Evolutionary conservation across 2,113 vertebrate species (phyloP), one percentile per base, ranked within the genome.

Genomic region (Pycnonotus jocosus): DNA sequence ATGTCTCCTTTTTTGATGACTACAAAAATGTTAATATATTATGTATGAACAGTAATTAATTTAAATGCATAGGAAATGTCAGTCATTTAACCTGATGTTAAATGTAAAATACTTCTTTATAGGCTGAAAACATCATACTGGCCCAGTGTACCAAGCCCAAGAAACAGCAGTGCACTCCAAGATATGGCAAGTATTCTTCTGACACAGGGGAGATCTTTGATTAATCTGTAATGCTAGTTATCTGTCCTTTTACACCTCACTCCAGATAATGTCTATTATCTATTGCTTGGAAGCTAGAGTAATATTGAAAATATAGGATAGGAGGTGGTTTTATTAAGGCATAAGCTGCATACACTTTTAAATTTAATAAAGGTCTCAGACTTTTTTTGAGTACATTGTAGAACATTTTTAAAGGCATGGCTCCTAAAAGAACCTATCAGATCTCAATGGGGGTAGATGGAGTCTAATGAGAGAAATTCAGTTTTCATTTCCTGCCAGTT

Each of bases 111-210:
- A 21, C 72, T 82, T 89, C 22, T 93, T 95, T 80, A 31, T 88
- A 98, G 98, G 85, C 51, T 96, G 80, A 98, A 97, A 95, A 87
- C 60, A 44, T 38, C 80, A 6, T 95, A 98, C 68, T 99, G 98
- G 98, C 97, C 97, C 10, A 98, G 94, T 77, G 93, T 99, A 77
- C 98, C 98, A 21, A 98, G 96, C 84, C 99, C 98, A 24, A 91
- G 76, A 71, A 97, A 98, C 14, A 99, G 98, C 95, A 97, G 88
- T 9, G 97, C 97, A 24, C 96, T 98, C 66, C 98, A 98, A 93
- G 98, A 98, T 86, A 97, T 97, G 57, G 96, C 96, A 58, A 89
- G 91, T 53, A 86, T 48, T 61, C 71, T 76, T 84, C 88, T 97
- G 18, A 58, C 90, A 15, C 12, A 40, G 22, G 15, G 19, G 15